A percentile compares a stretch with the other conserved stretches of the same genome.
These are phyloP conservation scores for Cephonodes hylas DNA, from an alignment of 2,888 invertebrate species.

Conservation along the genomic window DNA sequence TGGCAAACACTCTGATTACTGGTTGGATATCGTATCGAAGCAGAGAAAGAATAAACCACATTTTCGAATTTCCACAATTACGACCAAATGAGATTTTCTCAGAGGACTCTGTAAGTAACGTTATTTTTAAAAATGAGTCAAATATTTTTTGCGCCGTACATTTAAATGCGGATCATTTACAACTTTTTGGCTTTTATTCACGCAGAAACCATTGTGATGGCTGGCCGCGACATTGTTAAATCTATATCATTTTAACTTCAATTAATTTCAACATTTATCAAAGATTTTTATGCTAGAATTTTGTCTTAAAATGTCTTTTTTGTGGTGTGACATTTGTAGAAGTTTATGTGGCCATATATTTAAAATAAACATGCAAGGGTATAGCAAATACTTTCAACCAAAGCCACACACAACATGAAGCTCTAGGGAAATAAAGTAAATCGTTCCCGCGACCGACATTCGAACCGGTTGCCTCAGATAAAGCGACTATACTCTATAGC, in stretches of 20 bases:
- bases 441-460: constrained; percentile 53
- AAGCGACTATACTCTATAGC: constrained; percentile 22
- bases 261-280: neutral
- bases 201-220: neutral
- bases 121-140: constrained; percentile 9
- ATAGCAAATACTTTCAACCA: constrained; percentile 13
- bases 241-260: neutral
- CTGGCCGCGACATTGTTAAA: neutral
- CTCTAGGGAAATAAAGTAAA: constrained; percentile 58
- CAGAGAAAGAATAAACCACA: neutral
- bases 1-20: neutral
- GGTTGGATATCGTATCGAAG: neutral
- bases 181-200: neutral
- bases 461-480: constrained; percentile 51
- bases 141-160: neutral
- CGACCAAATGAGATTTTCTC: constrained; percentile 4
- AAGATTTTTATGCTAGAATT: neutral
- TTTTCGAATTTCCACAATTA: constrained; percentile 10
- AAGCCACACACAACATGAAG: constrained; percentile 38
- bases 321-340: neutral
- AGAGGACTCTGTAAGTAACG: neutral
- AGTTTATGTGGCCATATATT: neutral
- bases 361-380: constrained; percentile 9
- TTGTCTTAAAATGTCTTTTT: neutral
- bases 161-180: constrained; percentile 3